phyloP scores from a whole-genome alignment of 2,797 vertebrate genomes.

The Bradypodion ventrale region DNA sequence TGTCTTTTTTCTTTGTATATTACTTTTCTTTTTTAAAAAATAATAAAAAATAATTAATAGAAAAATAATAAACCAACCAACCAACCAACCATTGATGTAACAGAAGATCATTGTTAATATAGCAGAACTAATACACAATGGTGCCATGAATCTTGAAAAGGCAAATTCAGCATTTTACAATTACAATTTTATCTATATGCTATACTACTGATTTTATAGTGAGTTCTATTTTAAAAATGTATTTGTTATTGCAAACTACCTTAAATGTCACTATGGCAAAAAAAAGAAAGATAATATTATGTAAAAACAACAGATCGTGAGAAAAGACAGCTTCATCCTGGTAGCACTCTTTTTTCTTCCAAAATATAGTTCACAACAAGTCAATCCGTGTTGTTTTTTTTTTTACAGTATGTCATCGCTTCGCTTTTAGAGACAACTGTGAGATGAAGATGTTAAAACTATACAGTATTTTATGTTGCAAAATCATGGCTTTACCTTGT shows the following conservation, averaged over 20 bases:
- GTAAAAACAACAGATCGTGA: no score
- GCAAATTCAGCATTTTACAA: neutral
- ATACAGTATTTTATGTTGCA: neutral
- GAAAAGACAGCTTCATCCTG: neutral
- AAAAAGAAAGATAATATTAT: no score
- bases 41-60: no score
- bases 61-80: no score
- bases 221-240: neutral
- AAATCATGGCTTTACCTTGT: slow-evolving; percentile 59
- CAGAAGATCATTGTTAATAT: neutral
- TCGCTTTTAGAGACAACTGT: neutral
- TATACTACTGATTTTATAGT: neutral
- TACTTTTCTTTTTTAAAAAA: no score
- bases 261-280: no score
- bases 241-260: no score
- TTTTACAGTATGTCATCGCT: slow-evolving; percentile 3
- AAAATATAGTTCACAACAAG: slow-evolving; percentile 36
- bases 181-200: neutral
- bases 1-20: no score
- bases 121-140: neutral
- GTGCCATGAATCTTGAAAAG: neutral
- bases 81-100: no score
- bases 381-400: neutral
- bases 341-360: slow-evolving; percentile 11
- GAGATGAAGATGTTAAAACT: slow-evolving; percentile 21